Evolutionary conservation across 1,140 invertebrate species (phyloP).

Genomic region (Cardiocondyla obscurior): DNA sequence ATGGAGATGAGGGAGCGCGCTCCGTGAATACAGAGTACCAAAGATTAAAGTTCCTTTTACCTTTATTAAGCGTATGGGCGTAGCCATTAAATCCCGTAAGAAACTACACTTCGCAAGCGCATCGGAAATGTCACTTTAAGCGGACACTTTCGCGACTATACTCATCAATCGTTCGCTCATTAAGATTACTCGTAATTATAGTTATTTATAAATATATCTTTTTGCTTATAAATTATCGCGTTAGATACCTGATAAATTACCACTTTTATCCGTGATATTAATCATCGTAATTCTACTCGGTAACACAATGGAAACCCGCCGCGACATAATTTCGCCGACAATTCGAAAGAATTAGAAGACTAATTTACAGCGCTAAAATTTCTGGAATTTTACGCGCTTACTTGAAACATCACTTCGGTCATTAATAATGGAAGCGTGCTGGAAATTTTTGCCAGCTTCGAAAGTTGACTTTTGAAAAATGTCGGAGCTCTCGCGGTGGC

Average conservation of each 20-base stretch:
- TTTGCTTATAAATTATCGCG: not conserved
- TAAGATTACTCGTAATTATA: not conserved
- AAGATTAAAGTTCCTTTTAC: conserved; percentile 10
- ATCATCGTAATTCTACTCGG: not conserved
- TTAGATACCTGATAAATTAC: not conserved
- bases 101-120: not conserved
- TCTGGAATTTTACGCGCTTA: conserved; percentile 25
- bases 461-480: conserved; percentile 57
- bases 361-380: conserved; percentile 2
- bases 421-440: conserved; percentile 19
- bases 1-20: conserved; percentile 10
- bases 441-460: conserved; percentile 29
- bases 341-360: not conserved
- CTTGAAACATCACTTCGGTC: conserved; percentile 23
- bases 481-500: conserved; percentile 16
- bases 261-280: not conserved
- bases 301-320: not conserved
- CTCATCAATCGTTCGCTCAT: not conserved
- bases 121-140: not conserved
- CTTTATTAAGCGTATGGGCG: not conserved
- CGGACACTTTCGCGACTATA: not conserved
- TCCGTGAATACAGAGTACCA: not conserved
- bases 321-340: not conserved
- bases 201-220: too few relatives aligned
- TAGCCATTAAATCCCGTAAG: conserved; percentile 3